phyloP scores from a whole-genome alignment of 2,888 invertebrate genomes.

The Hirtodrosophila trivittata region DNA sequence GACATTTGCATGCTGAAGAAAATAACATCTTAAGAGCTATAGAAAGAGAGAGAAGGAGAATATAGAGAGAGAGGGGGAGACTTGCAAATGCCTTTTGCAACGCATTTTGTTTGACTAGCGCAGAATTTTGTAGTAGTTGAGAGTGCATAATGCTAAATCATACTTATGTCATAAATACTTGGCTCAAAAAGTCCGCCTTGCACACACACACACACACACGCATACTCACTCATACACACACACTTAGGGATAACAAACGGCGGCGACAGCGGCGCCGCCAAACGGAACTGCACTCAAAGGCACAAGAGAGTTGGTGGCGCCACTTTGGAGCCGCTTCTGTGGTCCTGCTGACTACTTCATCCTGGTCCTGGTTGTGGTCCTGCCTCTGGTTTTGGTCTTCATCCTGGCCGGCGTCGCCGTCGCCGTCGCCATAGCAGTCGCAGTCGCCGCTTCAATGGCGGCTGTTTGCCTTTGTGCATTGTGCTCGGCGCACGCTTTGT shows the following conservation, averaged over 20 bases:
- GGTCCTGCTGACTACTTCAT: slow-evolving; percentile 1
- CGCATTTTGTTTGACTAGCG: slow-evolving; percentile 63
- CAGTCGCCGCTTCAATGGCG: slow-evolving; percentile 60
- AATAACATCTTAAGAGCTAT: slow-evolving; percentile 1
- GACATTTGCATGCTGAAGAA: neutral
- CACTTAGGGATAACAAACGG: slow-evolving; percentile 48
- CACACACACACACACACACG: slow-evolving; percentile 10
- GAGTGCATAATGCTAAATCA: slow-evolving; percentile 72
- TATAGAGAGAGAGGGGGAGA: neutral
- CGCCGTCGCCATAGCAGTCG: slow-evolving; percentile 23
- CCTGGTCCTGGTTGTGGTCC: neutral
- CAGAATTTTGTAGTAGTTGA: slow-evolving; percentile 18
- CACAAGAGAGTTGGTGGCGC: slow-evolving; percentile 25
- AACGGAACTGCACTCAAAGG: slow-evolving; percentile 69
- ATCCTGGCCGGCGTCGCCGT: slow-evolving; percentile 25
- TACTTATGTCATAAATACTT: slow-evolving; percentile 65
- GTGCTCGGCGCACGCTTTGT: slow-evolving; percentile 50
- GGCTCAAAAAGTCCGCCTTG: slow-evolving; percentile 62
- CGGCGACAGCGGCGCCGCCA: no score
- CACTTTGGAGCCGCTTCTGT: slow-evolving; percentile 4
- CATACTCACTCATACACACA: slow-evolving; percentile 12
- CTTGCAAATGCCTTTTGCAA: slow-evolving; percentile 55
- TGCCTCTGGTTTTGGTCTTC: slow-evolving; percentile 3
- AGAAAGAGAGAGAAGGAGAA: neutral
- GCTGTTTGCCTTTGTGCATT: slow-evolving; percentile 72